A percentile compares a stretch with the other conserved stretches of the same genome.
Conservation (phyloP, 2,888 invertebrate species). For the Rhagonycha lutea region DNA sequence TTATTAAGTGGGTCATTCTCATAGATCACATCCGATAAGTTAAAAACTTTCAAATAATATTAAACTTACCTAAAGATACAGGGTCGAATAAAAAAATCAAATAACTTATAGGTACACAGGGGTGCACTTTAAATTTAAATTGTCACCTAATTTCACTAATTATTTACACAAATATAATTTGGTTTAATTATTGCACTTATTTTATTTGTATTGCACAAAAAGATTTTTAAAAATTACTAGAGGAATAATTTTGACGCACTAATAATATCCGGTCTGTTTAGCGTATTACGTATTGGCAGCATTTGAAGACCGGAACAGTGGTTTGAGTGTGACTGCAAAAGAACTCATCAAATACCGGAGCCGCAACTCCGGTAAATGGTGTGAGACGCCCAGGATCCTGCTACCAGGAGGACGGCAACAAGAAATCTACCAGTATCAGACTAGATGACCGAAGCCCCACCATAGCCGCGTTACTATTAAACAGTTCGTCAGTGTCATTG, state of each 20-base stretch:
- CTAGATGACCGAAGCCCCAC: slow-evolving; percentile 24
- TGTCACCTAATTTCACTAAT: neutral
- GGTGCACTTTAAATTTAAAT: neutral
- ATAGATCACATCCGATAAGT: neutral
- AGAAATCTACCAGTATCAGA: slow-evolving; percentile 18
- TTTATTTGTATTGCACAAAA: neutral
- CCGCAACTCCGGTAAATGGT: slow-evolving; percentile 25
- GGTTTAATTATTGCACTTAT: neutral
- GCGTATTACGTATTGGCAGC: slow-evolving; percentile 13
- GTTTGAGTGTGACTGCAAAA: slow-evolving; percentile 27
- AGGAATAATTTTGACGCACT: neutral
- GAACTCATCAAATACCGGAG: slow-evolving; percentile 23
- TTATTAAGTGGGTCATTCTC: neutral
- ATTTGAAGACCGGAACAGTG: slow-evolving; percentile 28
- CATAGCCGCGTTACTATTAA: slow-evolving; percentile 1
- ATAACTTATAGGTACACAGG: neutral
- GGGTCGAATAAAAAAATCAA: neutral
- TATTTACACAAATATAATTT: neutral
- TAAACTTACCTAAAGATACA: neutral
- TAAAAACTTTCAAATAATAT: slow-evolving; percentile 1
- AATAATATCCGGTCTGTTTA: slow-evolving; percentile 11
- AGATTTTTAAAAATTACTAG: neutral
- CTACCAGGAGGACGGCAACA: slow-evolving; percentile 21
- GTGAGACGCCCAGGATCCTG: slow-evolving; percentile 23
- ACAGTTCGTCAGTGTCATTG: slow-evolving; percentile 18